A percentile compares a stretch with the other conserved stretches of the same genome.
Conservation (phyloP, 1,140 invertebrate species). For the Glomeris maerens region DNA sequence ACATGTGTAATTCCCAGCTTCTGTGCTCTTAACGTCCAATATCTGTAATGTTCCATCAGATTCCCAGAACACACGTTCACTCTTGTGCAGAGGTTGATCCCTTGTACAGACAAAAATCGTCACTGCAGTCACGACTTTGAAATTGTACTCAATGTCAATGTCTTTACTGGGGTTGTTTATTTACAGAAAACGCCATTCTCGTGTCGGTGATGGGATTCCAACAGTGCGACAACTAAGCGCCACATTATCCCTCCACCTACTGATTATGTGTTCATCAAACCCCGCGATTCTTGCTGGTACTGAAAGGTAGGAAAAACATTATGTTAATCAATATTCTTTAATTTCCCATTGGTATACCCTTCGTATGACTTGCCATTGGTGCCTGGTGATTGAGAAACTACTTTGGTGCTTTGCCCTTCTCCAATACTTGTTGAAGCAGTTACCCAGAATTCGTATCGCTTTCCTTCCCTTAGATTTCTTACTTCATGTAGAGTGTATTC, state of each 20-base stretch:
- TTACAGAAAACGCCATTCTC: slow-evolving; percentile 19
- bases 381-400: neutral
- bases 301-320: neutral
- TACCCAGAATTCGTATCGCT: slow-evolving; percentile 15
- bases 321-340: neutral
- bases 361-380: neutral
- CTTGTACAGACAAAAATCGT: slow-evolving; percentile 4
- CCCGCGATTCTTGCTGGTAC: slow-evolving; percentile 4
- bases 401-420: slow-evolving; percentile 8
- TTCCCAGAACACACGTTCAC: slow-evolving; percentile 5
- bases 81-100: slow-evolving; percentile 1
- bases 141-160: neutral
- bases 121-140: neutral
- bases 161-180: neutral
- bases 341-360: neutral
- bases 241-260: slow-evolving; percentile 16
- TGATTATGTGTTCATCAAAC: slow-evolving; percentile 6
- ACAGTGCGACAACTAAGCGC: slow-evolving; percentile 16
- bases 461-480: neutral
- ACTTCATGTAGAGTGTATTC: neutral
- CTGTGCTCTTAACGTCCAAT: slow-evolving; percentile 15
- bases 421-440: slow-evolving; percentile 7
- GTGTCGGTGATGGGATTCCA: slow-evolving; percentile 16
- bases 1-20: slow-evolving; percentile 25
- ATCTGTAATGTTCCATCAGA: slow-evolving; percentile 18